A percentile compares a stretch with the other conserved stretches of the same genome.
phyloP scores from a whole-genome alignment of 1,140 invertebrate species.

The Drosophila orena region DNA sequence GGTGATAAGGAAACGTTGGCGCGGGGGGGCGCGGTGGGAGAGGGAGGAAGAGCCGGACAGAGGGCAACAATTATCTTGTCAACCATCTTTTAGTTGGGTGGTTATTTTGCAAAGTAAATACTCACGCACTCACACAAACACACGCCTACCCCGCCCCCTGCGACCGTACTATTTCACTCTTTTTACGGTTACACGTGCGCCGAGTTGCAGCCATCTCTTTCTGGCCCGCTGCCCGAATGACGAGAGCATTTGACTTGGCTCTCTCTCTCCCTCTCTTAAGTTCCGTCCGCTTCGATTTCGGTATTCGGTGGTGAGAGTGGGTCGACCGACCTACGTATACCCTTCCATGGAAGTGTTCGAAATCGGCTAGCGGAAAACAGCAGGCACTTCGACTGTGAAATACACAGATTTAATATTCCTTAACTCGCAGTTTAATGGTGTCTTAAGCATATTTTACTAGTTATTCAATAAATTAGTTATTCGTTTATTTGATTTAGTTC shows the following conservation, averaged over 20 bases:
- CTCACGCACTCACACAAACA: slow-evolving; percentile 30
- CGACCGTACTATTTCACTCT: slow-evolving; percentile 65
- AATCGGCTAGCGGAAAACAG: too few relatives aligned
- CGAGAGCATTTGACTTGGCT: slow-evolving; percentile 9
- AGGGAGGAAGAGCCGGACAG: slow-evolving; percentile 15
- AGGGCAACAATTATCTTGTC: slow-evolving; percentile 74
- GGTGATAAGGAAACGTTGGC: neutral
- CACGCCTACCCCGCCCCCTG: slow-evolving; percentile 12
- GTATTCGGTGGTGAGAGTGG: slow-evolving; percentile 16
- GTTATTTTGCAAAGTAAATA: slow-evolving; percentile 73
- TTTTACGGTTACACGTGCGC: slow-evolving; percentile 80
- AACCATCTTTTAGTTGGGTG: slow-evolving; percentile 55
- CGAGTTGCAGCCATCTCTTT: slow-evolving; percentile 38
- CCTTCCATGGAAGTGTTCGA: neutral
- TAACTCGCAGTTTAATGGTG: neutral
- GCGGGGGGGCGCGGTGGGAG: neutral
- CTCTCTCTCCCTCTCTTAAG: slow-evolving; percentile 12
- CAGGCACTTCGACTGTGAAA: too few relatives aligned
- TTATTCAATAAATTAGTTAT: too few relatives aligned
- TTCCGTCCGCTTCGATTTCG: slow-evolving; percentile 65
- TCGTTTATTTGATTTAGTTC: too few relatives aligned
- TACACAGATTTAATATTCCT: too few relatives aligned
- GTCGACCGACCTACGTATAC: neutral
- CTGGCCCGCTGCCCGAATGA: neutral
- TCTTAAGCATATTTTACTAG: neutral